A percentile compares a stretch with the other conserved stretches of the same genome.
These are phyloP conservation scores for Chrysomela aeneicollis DNA, from an alignment of 2,888 invertebrate species.

Conservation along the genomic window DNA sequence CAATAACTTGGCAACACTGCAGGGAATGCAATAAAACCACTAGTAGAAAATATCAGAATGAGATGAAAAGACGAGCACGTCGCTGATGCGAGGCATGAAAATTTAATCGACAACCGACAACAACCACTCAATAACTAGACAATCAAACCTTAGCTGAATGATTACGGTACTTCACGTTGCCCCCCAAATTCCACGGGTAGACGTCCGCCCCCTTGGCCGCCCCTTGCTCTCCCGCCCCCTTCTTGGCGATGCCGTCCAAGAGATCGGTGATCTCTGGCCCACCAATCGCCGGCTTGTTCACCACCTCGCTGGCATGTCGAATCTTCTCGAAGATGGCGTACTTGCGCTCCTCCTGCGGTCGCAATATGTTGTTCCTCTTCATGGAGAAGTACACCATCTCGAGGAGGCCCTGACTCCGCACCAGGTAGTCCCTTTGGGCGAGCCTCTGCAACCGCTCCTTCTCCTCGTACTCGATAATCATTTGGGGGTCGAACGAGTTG, in stretches of 20 bases:
- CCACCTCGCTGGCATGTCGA: constrained; percentile 46
- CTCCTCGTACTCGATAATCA: constrained; percentile 76
- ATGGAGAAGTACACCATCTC: constrained; percentile 74
- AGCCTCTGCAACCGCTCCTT: constrained; percentile 71
- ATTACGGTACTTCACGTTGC: constrained; percentile 24
- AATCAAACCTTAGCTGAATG: constrained; percentile 28
- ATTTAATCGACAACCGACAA: constrained; percentile 23
- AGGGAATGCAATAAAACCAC: too few relatives aligned
- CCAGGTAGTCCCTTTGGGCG: constrained; percentile 74
- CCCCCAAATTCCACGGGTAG: constrained; percentile 34
- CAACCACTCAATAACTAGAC: constrained; percentile 6
- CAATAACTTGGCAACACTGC: too few relatives aligned
- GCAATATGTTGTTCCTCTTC: constrained; percentile 72
- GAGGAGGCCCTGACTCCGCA: constrained; percentile 74
- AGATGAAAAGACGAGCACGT: too few relatives aligned
- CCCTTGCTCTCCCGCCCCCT: constrained; percentile 38
- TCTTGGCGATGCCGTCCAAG: constrained; percentile 52
- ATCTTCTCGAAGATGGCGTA: constrained; percentile 68
- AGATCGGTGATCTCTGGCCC: constrained; percentile 57
- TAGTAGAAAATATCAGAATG: too few relatives aligned
- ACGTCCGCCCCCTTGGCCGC: constrained; percentile 31
- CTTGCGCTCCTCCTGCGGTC: constrained; percentile 72
- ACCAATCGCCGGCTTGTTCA: constrained; percentile 42
- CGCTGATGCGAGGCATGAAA: too few relatives aligned
- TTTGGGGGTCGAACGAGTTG: constrained; percentile 71